A percentile compares a stretch with the other conserved stretches of the same genome.
These are phyloP conservation scores for Neodiprion pinetum DNA, from an alignment of 1,140 invertebrate species.

Conservation along the genomic window DNA sequence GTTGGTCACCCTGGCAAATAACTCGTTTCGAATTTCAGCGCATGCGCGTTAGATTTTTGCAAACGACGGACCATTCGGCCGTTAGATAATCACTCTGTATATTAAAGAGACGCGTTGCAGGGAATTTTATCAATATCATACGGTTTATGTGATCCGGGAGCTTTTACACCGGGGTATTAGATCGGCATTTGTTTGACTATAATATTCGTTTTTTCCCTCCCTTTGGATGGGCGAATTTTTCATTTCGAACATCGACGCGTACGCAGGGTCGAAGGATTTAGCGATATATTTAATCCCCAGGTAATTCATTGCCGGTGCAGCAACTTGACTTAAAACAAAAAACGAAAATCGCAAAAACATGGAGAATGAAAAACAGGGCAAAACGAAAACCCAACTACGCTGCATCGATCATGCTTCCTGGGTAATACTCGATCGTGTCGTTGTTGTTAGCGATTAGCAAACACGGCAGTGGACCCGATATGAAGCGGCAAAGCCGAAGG, in stretches of 20 bases:
- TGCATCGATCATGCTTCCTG: constrained; percentile 34
- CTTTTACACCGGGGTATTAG: too few relatives aligned
- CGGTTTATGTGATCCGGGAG: too few relatives aligned
- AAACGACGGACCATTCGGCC: too few relatives aligned
- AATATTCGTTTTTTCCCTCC: too few relatives aligned
- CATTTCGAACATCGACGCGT: not conserved
- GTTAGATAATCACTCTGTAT: too few relatives aligned
- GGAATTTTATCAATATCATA: too few relatives aligned
- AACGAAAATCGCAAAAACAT: constrained; percentile 16
- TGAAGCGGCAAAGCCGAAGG: not conserved
- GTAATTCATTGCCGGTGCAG: constrained; percentile 31
- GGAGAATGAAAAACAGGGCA: not conserved
- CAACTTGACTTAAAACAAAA: constrained; percentile 16
- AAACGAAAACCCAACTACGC: constrained; percentile 32
- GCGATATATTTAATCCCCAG: constrained; percentile 58
- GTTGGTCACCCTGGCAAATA: too few relatives aligned
- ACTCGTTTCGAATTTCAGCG: too few relatives aligned
- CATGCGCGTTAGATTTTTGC: too few relatives aligned
- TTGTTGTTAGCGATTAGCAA: constrained; percentile 49
- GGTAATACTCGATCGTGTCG: constrained; percentile 35
- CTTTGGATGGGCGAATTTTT: too few relatives aligned
- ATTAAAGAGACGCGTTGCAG: too few relatives aligned
- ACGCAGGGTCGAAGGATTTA: constrained; percentile 61
- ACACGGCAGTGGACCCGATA: constrained; percentile 29
- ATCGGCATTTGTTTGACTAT: too few relatives aligned